These are phyloP conservation scores for Ephialtes manifestator DNA, from an alignment of 2,888 invertebrate species.

Conservation along the genomic window DNA sequence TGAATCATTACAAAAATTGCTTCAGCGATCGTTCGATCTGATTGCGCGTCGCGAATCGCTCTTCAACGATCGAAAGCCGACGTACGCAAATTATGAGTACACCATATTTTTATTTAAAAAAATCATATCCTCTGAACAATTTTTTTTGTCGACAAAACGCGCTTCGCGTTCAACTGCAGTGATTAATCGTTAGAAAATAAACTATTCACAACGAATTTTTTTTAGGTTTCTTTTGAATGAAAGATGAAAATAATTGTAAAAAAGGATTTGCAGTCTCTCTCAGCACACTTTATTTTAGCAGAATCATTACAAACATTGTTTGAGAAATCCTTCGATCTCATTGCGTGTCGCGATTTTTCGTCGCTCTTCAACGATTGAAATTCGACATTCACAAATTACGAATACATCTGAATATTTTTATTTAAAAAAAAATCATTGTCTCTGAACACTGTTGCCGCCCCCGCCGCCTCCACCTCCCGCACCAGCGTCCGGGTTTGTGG, in stretches of 20 bases:
- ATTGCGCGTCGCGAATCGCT: neutral
- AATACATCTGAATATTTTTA: slow-evolving; percentile 6
- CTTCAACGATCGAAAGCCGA: neutral
- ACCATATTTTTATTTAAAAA: slow-evolving; percentile 5
- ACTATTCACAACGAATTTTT: neutral
- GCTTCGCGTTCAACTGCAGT: no score
- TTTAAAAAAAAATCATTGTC: slow-evolving; percentile 76
- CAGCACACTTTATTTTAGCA: slow-evolving; percentile 41
- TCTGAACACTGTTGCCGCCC: slow-evolving; percentile 76
- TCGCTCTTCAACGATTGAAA: slow-evolving; percentile 5
- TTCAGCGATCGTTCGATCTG: neutral
- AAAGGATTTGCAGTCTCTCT: slow-evolving; percentile 1
- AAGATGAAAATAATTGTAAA: neutral
- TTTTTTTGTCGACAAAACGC: no score
- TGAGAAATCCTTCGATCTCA: slow-evolving; percentile 6
- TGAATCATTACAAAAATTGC: slow-evolving; percentile 33
- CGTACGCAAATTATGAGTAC: slow-evolving; percentile 3
- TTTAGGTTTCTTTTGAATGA: neutral
- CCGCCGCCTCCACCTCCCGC: slow-evolving; percentile 80
- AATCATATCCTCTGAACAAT: slow-evolving; percentile 80
- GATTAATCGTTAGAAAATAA: no score
- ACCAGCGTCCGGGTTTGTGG: slow-evolving; percentile 92
- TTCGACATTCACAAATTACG: slow-evolving; percentile 6
- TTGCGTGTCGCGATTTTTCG: neutral
- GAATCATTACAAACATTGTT: slow-evolving; percentile 40